These are phyloP conservation scores for Mesembrinibis cayennensis DNA, from an alignment of 2,113 vertebrate genomes.

Conservation along the genomic window DNA sequence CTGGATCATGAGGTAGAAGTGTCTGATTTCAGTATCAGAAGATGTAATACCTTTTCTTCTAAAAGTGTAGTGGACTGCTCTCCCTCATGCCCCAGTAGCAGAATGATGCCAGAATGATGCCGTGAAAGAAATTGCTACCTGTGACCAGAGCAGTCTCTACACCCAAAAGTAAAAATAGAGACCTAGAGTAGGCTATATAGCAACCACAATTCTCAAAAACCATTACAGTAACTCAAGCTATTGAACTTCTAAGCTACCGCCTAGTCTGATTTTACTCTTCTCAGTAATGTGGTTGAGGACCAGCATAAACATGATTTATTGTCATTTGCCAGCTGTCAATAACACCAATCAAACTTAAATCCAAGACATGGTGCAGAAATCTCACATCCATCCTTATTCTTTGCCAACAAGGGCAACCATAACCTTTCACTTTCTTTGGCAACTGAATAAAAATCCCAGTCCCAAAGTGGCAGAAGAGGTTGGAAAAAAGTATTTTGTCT, in stretches of 20 bases:
- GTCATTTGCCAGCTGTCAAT: background rate
- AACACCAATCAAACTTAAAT: background rate
- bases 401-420: background rate
- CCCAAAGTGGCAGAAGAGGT: background rate
- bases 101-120: background rate
- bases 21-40: background rate
- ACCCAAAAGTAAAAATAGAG: background rate
- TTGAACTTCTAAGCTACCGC: background rate
- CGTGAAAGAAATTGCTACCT: background rate
- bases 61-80: background rate
- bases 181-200: background rate
- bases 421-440: background rate
- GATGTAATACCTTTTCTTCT: background rate
- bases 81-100: fast-evolving
- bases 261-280: background rate
- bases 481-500: background rate
- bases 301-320: background rate
- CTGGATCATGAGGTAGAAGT: background rate
- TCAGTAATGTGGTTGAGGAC: background rate
- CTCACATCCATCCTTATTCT: background rate
- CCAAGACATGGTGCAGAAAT: background rate
- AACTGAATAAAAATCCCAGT: background rate
- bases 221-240: background rate
- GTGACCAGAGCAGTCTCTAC: background rate
- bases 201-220: background rate